Base-by-base conservation (phyloP, 2,888 invertebrate genomes). In the Phlogophora meticulosa region DNA sequence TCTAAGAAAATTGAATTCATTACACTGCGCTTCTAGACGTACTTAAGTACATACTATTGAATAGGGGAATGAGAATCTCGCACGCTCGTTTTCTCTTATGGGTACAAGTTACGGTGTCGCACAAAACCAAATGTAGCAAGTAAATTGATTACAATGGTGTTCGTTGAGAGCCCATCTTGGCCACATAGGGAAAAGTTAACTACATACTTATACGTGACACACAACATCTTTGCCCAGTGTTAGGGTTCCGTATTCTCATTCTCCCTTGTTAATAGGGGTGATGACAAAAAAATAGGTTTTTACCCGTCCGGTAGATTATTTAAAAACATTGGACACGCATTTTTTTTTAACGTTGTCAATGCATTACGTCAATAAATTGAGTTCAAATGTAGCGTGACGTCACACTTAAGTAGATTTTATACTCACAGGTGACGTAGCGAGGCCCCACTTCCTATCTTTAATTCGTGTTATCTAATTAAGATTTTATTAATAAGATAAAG, bases 61-160 rank as follows among this genome's bases (percentile, higher is more conserved):
- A 38, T 42, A 32, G 49, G 7, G 28, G 17, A 22, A 34, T 11
- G 40, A 69, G n/a, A 55, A 61, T 43, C 36, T 38, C 5, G 3
- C 36, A 17, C 5, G 36, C 13, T 53, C 36, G 10, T 61, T 45
- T 49, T 36, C 28, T 40, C 40, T 38, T 57, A 52, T 3, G 11
- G 17, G 17, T 36, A 20, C 9, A 17, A 65, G 20, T 48, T 17
- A 64, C 22, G 17, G 20, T 65, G 32, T 34, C 38, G 11, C n/a
- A 34, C 32, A 55, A 32, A 60, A 43, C 46, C 32, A 49, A 51
- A 48, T 62, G 32, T 40, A 40, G 62, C 38, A 46, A 51, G 22
- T n/a, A 43, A 66, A 66, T 55, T 55, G 38, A 32, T 69, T 22
- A 15, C 56, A 55, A 51, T 43, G 22, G 24, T 60, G 11, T 32